Evolutionary conservation across 2,797 vertebrate species (phyloP), one percentile per base, ranked within the genome.

Genomic region (Chaunax sp.): DNA sequence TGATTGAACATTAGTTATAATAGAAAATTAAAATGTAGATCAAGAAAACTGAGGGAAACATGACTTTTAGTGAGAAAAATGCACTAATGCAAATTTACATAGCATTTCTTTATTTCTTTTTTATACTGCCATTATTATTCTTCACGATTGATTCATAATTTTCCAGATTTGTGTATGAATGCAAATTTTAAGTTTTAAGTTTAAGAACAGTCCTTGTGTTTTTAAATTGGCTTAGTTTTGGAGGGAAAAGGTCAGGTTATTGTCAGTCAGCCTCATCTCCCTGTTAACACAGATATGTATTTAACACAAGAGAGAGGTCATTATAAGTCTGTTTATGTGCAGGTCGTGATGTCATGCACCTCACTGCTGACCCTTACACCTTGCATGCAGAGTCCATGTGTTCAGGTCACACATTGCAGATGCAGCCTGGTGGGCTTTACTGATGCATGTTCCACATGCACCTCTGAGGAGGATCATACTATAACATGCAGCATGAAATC

Each of bases 401-500:
- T 40, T 53, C 22, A 5, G 56, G 22, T 68, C 50, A 63, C 18
- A 22, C 43, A 3, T 40, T 23, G 9, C 43, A 19, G 9, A 38
- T 15, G 1, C 33, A 25, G 44, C 25, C 43, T 56, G n/a, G 5
- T 18, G 16, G 18, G 59, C 44, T 46, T 49, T 3, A 51, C 65
- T 61, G 53, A 58, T 62, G 45, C 49, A 74, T 71, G 58, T 44
- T 69, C 43, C 55, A 68, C 41, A 76, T 45, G 30, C 43, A 62
- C 68, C 51, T 52, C 55, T 26, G 33, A 35, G 20, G 22, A 50
- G 73, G 69, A 69, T 78, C 44, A 16, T 55, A 19, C 23, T 30
- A 2, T 54, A 64, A 64, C 59, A 62, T 55, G 50, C 52, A 44
- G 63, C 37, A 5, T 77, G n/a, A 84, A 88, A 88, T 86, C 67